Percentiles rank a stretch among this genome's conserved stretches.
These are phyloP conservation scores for Meloidogyne chitwoodi DNA, from an alignment of 1,140 invertebrate species.

Conservation along the genomic window DNA sequence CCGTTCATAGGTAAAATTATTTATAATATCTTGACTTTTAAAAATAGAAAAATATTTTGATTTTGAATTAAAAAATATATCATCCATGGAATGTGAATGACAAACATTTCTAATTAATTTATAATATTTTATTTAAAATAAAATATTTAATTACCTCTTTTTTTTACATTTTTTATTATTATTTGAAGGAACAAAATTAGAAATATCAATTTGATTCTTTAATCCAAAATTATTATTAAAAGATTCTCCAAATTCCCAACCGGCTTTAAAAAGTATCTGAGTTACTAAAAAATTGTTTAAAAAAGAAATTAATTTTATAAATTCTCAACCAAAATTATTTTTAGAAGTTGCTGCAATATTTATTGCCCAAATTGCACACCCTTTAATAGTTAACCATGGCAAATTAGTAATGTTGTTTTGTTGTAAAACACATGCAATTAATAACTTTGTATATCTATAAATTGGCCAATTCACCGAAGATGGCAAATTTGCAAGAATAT, in stretches of 20 bases:
- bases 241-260: not conserved
- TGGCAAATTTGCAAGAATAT: constrained; percentile 6
- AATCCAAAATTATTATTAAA: not conserved
- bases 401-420: not conserved
- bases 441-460: not conserved
- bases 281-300: not conserved
- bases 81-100: not conserved
- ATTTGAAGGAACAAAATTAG: not conserved
- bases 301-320: not conserved
- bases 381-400: not conserved
- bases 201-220: not conserved
- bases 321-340: not conserved
- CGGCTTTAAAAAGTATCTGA: not conserved
- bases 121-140: too few relatives aligned
- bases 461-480: not conserved
- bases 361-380: constrained; percentile 16
- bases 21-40: not conserved
- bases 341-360: constrained; percentile 6
- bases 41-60: not conserved
- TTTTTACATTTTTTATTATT: not conserved
- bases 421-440: not conserved
- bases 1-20: not conserved
- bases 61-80: not conserved
- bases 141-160: not conserved
- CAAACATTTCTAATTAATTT: not conserved